Conservation (phyloP, 2,797 vertebrate genomes). For the Poeciliopsis presidionis region DNA sequence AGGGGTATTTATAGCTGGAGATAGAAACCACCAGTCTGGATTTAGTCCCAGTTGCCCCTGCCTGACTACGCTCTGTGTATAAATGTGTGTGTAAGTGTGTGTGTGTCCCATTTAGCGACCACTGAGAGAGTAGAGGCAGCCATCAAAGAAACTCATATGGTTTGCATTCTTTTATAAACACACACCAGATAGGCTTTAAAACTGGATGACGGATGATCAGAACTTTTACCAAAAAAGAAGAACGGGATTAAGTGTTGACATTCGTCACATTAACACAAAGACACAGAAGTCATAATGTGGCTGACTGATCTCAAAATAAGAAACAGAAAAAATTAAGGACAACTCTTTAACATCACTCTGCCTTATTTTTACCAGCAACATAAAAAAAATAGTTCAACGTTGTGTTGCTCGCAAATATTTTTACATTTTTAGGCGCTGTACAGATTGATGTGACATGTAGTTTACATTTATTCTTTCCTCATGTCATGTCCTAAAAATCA, state of each 20-base stretch:
- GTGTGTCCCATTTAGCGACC: slow-evolving; percentile 51
- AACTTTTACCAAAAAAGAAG: slow-evolving; percentile 46
- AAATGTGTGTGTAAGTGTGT: slow-evolving; percentile 17
- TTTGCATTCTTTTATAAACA: slow-evolving; percentile 57
- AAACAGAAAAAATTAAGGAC: background rate
- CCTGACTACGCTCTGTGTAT: slow-evolving; percentile 46
- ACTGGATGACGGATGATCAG: slow-evolving; percentile 52
- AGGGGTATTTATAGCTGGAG: slow-evolving; percentile 75
- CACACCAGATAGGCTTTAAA: slow-evolving; percentile 37
- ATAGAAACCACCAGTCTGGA: slow-evolving; percentile 78
- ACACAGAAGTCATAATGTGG: slow-evolving; percentile 16
- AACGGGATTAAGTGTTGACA: slow-evolving; percentile 44
- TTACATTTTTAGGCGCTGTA: background rate
- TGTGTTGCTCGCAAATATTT: background rate
- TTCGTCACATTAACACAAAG: slow-evolving; percentile 15
- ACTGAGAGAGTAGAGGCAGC: slow-evolving; percentile 66
- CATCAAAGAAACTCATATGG: slow-evolving; percentile 72
- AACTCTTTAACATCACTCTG: background rate
- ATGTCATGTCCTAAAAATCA: background rate
- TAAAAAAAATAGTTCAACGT: background rate
- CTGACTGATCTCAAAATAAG: background rate
- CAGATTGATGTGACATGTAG: background rate
- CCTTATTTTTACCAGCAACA: background rate
- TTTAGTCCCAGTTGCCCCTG: slow-evolving; percentile 71
- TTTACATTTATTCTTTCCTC: background rate